These are phyloP conservation scores for Melikaiella ostensackeni DNA, from an alignment of 2,888 invertebrate genomes.

Conservation along the genomic window DNA sequence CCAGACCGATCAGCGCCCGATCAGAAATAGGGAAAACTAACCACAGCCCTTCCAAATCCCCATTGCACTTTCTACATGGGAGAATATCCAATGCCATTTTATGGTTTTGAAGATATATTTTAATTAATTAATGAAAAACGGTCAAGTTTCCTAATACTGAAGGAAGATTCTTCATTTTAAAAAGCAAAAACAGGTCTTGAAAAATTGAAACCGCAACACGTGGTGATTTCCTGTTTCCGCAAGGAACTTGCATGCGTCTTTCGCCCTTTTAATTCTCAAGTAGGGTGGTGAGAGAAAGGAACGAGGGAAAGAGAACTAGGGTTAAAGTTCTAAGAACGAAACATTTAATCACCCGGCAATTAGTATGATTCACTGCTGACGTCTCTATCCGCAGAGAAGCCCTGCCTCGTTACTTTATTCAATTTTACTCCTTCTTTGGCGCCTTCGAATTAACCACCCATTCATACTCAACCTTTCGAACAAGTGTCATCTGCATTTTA, in stretches of 20 bases:
- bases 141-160: slow-evolving; percentile 42
- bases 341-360: slow-evolving; percentile 73
- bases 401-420: slow-evolving; percentile 64
- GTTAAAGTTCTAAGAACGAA: slow-evolving; percentile 70
- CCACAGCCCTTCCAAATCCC: too few species aligned
- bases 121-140: not conserved
- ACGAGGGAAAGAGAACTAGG: slow-evolving; percentile 53
- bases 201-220: slow-evolving; percentile 32
- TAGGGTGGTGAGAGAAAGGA: slow-evolving; percentile 35
- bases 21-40: too few species aligned
- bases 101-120: not conserved
- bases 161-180: slow-evolving; percentile 29
- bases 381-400: slow-evolving; percentile 63
- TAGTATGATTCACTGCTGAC: slow-evolving; percentile 73
- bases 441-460: slow-evolving; percentile 62
- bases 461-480: slow-evolving; percentile 46
- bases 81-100: too few species aligned
- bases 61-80: too few species aligned
- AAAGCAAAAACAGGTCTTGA: not conserved
- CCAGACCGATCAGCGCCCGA: too few species aligned
- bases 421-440: slow-evolving; percentile 63
- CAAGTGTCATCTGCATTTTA: not conserved
- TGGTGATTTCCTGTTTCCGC: slow-evolving; percentile 34
- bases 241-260: slow-evolving; percentile 21
- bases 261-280: slow-evolving; percentile 40